Percentiles rank a stretch among this genome's conserved stretches.
Evolutionary conservation across 92 coral and sea anemone genomes (phyloP).

Genomic region (Paramuricea clavata): DNA sequence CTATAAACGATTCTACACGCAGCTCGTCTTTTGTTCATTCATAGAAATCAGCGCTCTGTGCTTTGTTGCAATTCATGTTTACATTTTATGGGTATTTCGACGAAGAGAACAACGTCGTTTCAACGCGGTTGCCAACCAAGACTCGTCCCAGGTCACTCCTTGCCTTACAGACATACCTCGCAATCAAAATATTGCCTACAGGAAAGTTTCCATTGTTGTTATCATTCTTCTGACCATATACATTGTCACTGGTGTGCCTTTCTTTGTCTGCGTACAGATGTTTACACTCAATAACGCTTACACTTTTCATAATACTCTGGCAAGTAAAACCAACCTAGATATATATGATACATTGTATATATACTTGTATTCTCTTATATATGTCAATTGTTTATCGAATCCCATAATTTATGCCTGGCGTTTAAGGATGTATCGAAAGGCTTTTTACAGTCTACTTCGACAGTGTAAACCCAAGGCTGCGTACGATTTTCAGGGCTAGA

Average conservation of each 20-base stretch:
- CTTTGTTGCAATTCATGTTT: constrained; percentile 15
- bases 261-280: constrained; percentile 8
- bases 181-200: neutral
- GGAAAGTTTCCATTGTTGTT: constrained; percentile 17
- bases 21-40: neutral
- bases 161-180: neutral
- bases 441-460: neutral
- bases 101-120: neutral
- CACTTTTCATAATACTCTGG: neutral
- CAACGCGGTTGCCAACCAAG: neutral
- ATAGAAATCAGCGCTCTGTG: neutral
- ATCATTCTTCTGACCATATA: neutral
- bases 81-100: neutral
- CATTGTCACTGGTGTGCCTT: constrained; percentile 9
- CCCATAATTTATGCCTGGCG: constrained; percentile 47
- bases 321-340: neutral
- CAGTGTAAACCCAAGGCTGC: neutral
- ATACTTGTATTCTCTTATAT: neutral
- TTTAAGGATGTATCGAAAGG: constrained; percentile 37
- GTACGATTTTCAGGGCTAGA: no score
- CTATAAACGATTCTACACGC: neutral
- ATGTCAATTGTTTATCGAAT: constrained; percentile 12
- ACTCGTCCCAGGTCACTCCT: neutral
- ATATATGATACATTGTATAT: neutral
- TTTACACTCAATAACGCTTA: neutral